Conservation (phyloP, 2,113 vertebrate species). For the Mixornis gularis region DNA sequence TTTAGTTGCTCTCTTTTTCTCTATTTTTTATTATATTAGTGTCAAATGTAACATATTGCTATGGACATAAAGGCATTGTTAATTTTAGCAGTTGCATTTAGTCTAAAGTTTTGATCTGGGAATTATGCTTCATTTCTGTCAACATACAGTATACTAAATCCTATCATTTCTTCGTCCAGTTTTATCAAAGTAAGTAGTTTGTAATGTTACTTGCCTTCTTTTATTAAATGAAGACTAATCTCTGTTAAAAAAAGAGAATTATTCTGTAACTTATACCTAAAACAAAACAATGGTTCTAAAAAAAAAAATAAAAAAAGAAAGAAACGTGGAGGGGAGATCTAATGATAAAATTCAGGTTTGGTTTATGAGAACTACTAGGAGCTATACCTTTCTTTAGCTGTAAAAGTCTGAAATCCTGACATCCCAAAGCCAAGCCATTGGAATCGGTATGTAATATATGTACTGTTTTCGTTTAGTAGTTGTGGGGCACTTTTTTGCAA, state of each 20-base stretch:
- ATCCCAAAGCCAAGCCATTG: not conserved
- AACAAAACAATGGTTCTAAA: not conserved
- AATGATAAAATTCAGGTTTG: not conserved
- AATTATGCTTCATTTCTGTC: not conserved
- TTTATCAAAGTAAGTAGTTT: not conserved
- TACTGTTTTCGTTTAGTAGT: not conserved
- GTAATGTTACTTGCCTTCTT: not conserved
- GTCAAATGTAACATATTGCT: not conserved
- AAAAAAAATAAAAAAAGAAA: not conserved
- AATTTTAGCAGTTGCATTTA: not conserved
- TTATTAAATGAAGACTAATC: not conserved
- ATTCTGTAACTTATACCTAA: not conserved
- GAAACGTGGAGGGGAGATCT: fast-evolving
- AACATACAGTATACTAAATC: not conserved
- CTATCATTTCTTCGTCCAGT: not conserved
- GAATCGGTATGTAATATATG: not conserved
- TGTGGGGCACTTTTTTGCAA: not conserved
- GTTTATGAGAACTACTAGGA: not conserved
- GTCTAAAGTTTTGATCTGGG: not conserved
- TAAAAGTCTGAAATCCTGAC: not conserved
- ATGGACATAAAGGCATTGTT: not conserved
- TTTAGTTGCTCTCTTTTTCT: not conserved
- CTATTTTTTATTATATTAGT: not conserved
- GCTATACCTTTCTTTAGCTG: not conserved
- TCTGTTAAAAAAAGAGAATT: not conserved